Base-by-base conservation (phyloP, 2,113 vertebrate genomes). In the Halcyon senegalensis region DNA sequence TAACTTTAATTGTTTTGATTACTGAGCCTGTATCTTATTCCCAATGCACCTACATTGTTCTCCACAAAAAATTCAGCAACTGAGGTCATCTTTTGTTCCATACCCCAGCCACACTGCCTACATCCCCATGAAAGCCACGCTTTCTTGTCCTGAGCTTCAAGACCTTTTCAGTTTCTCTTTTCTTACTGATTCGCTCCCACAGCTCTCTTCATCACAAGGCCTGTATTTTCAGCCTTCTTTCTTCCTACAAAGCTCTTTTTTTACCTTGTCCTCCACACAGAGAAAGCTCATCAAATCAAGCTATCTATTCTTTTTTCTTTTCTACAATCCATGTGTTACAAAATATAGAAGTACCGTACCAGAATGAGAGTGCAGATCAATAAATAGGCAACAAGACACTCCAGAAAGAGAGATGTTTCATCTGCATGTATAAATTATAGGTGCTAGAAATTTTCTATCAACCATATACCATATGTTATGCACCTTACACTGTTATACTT, bases 141-240 rank as follows among this genome's bases (percentile, higher is more conserved):
- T 89, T 95, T 84, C 86, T 88, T 68, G 39, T 82, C 21, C 33
- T 62, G 53, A 90, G 60, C 64, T 95, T 77, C 48, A 37, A 93
- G 76, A 39, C 73, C 77, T 87, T 96, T 94, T 92, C 76, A 90
- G 21, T 75, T 74, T 87, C 39, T 80, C 31, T 28, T 92, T 92
- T 88, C 80, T 86, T 89, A 90, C 4, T 50, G 84, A 92, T 62
- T 27, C 1, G 1, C 31, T 84, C 60, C 53, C 48, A 86, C 64
- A 74, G 44, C 39, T 87, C 43, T 60, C 53, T 84, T 87, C 35
- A 84, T 56, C 83, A 77, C 46, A 92, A 66, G 66, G 58, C 64
- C 48, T 81, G 48, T 39, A 35, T 96, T 95, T 92, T 84, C 62
- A 79, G 74, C 58, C 37, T 66, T 69, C 62, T 82, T 35, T 68